phyloP scores from a whole-genome alignment of 2,113 vertebrate species.

The Poeciliopsis retropinna region DNA sequence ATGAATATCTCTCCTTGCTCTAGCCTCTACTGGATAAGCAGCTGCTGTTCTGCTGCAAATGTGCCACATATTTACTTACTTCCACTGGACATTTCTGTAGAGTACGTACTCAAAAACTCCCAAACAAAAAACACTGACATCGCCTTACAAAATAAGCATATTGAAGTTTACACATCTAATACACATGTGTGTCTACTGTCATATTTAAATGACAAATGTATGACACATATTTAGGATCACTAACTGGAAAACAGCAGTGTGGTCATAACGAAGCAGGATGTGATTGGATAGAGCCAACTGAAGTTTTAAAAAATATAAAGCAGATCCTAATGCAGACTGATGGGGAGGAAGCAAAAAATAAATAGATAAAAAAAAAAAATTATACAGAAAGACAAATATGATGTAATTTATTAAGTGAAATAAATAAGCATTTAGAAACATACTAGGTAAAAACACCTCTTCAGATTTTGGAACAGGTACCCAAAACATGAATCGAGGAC shows the following conservation, averaged over 20 bases:
- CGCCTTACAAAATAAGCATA: constrained; percentile 4
- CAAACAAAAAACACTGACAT: constrained; percentile 4
- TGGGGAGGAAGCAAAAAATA: neutral
- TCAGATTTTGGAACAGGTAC: too few relatives aligned
- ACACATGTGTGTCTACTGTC: neutral
- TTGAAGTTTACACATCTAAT: constrained; percentile 1
- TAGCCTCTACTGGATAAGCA: constrained; percentile 61
- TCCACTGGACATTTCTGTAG: constrained; percentile 38
- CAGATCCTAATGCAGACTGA: constrained; percentile 34
- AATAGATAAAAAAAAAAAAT: neutral
- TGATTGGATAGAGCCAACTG: constrained; percentile 67
- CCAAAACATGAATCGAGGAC: too few relatives aligned
- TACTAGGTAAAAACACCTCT: too few relatives aligned
- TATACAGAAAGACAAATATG: too few relatives aligned
- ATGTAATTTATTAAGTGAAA: too few relatives aligned
- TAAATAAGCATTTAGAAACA: too few relatives aligned
- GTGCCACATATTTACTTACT: constrained; percentile 35
- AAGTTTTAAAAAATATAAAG: constrained; percentile 12
- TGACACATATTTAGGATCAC: constrained; percentile 59
- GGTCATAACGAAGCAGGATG: constrained; percentile 41
- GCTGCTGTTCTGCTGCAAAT: constrained; percentile 55
- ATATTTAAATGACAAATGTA: constrained; percentile 21
- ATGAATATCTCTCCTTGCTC: constrained; percentile 56
- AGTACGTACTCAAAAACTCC: constrained; percentile 10
- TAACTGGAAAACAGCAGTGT: constrained; percentile 34